These are phyloP conservation scores for Crossocerus cetratus DNA, from an alignment of 2,888 invertebrate species.

Conservation along the genomic window DNA sequence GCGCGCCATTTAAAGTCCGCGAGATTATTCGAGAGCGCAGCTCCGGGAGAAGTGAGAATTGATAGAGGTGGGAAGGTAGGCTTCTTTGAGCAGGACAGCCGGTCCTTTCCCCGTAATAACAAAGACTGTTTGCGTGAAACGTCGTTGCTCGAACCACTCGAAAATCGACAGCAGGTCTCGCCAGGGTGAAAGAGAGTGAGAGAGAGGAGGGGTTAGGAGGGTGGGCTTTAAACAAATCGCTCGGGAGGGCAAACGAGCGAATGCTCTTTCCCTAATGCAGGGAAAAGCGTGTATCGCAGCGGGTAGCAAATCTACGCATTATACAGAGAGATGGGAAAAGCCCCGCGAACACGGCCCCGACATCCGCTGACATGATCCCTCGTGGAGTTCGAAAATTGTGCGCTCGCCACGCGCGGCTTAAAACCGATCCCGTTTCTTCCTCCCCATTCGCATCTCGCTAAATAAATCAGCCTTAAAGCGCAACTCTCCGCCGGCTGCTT, in stretches of 20 bases:
- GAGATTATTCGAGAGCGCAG: background rate
- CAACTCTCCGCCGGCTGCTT: background rate
- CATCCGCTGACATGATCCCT: conserved; percentile 22
- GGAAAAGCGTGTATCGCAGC: conserved; percentile 54
- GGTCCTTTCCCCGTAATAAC: conserved; percentile 3
- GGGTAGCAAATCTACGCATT: conserved; percentile 59
- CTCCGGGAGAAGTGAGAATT: background rate
- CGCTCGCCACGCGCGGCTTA: background rate
- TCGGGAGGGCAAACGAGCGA: conserved; percentile 53
- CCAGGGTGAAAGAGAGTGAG: too few species aligned
- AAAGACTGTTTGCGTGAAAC: conserved; percentile 22
- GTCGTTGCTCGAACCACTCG: conserved; percentile 1
- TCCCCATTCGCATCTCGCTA: too few species aligned
- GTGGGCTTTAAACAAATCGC: conserved; percentile 58
- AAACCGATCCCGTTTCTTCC: too few species aligned
- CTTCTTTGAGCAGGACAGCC: conserved; percentile 1
- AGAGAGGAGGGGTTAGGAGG: conserved; percentile 2
- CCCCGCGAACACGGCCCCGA: conserved; percentile 17
- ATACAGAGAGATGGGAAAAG: conserved; percentile 40
- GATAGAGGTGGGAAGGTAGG: background rate
- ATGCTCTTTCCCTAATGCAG: conserved; percentile 60
- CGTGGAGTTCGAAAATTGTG: conserved; percentile 13
- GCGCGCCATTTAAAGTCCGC: background rate
- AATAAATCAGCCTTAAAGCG: too few species aligned
- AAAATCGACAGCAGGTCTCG: conserved; percentile 24